These are phyloP conservation scores for Garra rufa DNA, from an alignment of 2,113 vertebrate species.

Conservation along the genomic window DNA sequence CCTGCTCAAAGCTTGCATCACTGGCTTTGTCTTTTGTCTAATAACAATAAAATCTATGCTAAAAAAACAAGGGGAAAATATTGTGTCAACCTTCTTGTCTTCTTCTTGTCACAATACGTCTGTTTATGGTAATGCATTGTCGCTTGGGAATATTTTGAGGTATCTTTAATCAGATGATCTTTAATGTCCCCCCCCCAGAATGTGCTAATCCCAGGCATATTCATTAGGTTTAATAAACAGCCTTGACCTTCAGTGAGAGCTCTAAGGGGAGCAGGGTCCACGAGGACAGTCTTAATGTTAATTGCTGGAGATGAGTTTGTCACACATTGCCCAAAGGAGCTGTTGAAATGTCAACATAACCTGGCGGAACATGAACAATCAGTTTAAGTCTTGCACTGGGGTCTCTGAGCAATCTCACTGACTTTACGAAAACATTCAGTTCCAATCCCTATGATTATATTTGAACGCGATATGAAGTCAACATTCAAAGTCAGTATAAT, in stretches of 20 bases:
- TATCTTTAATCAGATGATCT: not conserved
- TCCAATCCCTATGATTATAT: not conserved
- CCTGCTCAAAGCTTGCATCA: not conserved
- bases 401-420: not conserved
- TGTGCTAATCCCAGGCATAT: not conserved
- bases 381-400: not conserved
- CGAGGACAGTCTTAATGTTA: not conserved
- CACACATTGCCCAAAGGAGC: not conserved
- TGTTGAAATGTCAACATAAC: conserved; percentile 11
- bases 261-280: not conserved
- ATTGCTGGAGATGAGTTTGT: conserved; percentile 16
- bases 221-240: conserved; percentile 28
- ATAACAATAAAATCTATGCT: not conserved
- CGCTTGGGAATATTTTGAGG: not conserved
- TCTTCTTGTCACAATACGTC: not conserved
- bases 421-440: not conserved
- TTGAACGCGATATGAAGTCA: not conserved
- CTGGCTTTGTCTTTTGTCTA: not conserved
- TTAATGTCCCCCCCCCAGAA: not conserved
- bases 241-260: not conserved
- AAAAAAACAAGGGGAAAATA: not conserved
- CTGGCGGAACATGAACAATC: not conserved
- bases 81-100: not conserved
- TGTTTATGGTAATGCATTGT: not conserved
- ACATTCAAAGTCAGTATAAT: not conserved